Base-by-base conservation (phyloP, 1,140 invertebrate species). In the Spodoptera frugiperda region DNA sequence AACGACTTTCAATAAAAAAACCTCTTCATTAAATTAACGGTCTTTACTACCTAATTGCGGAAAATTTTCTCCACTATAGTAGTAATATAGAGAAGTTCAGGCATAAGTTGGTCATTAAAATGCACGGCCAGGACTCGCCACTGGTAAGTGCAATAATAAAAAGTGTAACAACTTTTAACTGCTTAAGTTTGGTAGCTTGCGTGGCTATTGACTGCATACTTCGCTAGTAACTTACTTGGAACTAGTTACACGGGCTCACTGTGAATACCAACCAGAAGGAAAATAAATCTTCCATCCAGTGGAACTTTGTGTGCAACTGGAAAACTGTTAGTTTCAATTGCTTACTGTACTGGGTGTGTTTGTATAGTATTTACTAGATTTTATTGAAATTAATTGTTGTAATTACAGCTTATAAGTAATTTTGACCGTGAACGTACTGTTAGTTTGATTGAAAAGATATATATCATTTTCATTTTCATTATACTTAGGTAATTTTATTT, bases 61-160 rank as follows among this genome's bases (percentile, higher is more conserved):
- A 39, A 39, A 39, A 39, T 1, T 6, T 4, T 39, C 33, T 4
- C 8, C 33, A 1, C 33, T 39, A 8, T 39, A 39, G 8, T 39
- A 9, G 4, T 39, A 63, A 63, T 17, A 9, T 3, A 17, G 19
- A 14, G 21, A 14, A 57, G 33, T 44, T 63, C 4, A 9, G 15
- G 33, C 17, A 33, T 33, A 63, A 17, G 15, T 15, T 63, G 33
- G 33, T 44, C 17, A 17, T 63, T 63, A 63, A 63, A 44, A 63
- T 44, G 59, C 59, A 63, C 44, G 33, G 33, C 15, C 4, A 1
- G 5, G 33, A 15, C 59, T 44, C 33, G 33, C 51, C 51, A 53
- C 30, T 63, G 33, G 15, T 63, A 63, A 63, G 59, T 63, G 59
- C 59, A 63, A 63, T 63, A n/a, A 44, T 44, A 63, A 63, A 61